Evolutionary conservation across 2,888 invertebrate species (phyloP).

Genomic region (Tridacna gigas): DNA sequence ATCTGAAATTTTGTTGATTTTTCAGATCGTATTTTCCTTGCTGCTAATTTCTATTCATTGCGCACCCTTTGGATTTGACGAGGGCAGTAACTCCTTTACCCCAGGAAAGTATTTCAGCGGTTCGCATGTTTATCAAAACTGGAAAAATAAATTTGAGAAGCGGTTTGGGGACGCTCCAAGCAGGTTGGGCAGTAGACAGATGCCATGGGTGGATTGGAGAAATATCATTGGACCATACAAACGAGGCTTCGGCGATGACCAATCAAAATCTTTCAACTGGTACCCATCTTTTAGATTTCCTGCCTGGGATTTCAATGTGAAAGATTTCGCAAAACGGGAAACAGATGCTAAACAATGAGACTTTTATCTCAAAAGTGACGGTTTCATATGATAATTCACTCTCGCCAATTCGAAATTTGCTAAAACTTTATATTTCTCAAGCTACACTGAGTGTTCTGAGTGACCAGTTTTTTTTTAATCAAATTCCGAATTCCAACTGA

Average conservation of each 20-base stretch:
- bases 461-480: too few relatives aligned
- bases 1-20: neutral
- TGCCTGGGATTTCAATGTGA: constrained; percentile 19
- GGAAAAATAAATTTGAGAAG: constrained; percentile 33
- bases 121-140: constrained; percentile 29
- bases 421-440: too few relatives aligned
- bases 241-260: constrained; percentile 31
- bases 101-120: constrained; percentile 16
- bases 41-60: constrained; percentile 17
- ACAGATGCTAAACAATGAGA: neutral
- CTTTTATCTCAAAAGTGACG: too few relatives aligned
- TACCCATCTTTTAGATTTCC: constrained; percentile 14
- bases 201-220: constrained; percentile 41
- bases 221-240: constrained; percentile 31
- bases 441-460: too few relatives aligned
- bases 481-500: too few relatives aligned
- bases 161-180: constrained; percentile 29
- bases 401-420: too few relatives aligned
- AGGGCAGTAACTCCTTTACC: neutral
- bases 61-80: constrained; percentile 20
- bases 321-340: constrained; percentile 20
- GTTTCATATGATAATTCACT: too few relatives aligned
- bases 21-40: constrained; percentile 6
- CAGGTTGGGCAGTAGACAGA: constrained; percentile 32
- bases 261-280: constrained; percentile 4